These are phyloP conservation scores for Drosophila testacea DNA, from an alignment of 2,888 invertebrate species.

Conservation along the genomic window DNA sequence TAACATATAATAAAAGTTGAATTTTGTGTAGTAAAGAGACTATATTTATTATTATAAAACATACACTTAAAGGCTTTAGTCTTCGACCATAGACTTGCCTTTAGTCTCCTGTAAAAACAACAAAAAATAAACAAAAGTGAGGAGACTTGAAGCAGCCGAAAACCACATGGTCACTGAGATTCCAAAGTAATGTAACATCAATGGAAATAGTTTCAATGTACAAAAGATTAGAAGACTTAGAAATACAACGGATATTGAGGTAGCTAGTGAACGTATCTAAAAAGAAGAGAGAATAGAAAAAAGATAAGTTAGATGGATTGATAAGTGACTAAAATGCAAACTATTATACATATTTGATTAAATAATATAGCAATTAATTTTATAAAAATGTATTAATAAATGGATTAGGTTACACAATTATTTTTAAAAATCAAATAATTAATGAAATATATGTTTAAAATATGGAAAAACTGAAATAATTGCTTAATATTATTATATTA, in stretches of 20 bases:
- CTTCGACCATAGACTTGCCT: constrained; percentile 78
- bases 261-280: constrained; percentile 80
- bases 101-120: constrained; percentile 82
- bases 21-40: background rate
- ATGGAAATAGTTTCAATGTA: constrained; percentile 79
- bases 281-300: constrained; percentile 10
- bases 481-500: no score
- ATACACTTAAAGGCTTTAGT: constrained; percentile 45
- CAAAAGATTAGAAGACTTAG: constrained; percentile 75
- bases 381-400: no score
- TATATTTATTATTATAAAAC: constrained; percentile 38
- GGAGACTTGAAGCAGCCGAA: constrained; percentile 68
- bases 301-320: background rate
- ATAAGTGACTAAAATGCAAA: background rate
- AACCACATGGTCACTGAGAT: constrained; percentile 82
- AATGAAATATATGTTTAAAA: background rate
- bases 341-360: no score
- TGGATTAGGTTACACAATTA: no score
- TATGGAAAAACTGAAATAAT: no score
- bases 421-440: background rate
- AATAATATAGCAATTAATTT: background rate
- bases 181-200: constrained; percentile 69
- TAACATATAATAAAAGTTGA: constrained; percentile 26
- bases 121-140: constrained; percentile 77
- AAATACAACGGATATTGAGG: constrained; percentile 70